Evolutionary conservation across 2,113 vertebrate species (phyloP).

Genomic region (Centropus unirufus): DNA sequence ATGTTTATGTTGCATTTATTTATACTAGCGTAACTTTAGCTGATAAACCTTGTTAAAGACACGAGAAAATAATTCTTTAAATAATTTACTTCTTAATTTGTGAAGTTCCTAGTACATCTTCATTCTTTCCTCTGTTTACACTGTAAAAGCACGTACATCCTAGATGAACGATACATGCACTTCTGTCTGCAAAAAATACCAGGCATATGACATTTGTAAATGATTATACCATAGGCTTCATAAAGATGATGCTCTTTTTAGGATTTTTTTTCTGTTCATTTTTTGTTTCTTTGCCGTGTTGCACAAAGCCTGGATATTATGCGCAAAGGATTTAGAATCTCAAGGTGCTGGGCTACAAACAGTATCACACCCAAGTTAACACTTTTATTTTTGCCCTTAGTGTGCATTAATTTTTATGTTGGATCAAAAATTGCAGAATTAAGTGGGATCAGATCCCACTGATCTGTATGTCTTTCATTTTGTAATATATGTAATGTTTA

Average conservation of each 20-base stretch:
- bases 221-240: background rate
- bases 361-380: constrained; percentile 50
- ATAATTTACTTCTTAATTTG: constrained; percentile 3
- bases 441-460: constrained; percentile 56
- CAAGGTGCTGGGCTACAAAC: constrained; percentile 14
- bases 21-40: background rate
- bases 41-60: background rate
- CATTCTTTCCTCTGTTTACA: background rate
- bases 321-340: constrained; percentile 32
- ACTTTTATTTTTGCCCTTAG: constrained; percentile 44
- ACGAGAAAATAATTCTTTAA: background rate
- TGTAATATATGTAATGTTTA: background rate
- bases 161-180: background rate
- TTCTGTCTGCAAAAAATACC: background rate
- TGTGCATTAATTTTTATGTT: constrained; percentile 42
- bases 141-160: background rate
- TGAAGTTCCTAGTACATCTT: background rate
- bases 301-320: constrained; percentile 45
- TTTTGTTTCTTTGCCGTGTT: constrained; percentile 21
- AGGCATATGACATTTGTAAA: background rate
- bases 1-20: background rate
- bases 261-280: background rate
- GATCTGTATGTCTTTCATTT: constrained; percentile 53
- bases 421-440: constrained; percentile 57
- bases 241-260: constrained; percentile 39